A percentile compares a stretch with the other conserved stretches of the same genome.
Evolutionary conservation across 2,888 invertebrate genomes (phyloP).

Genomic region (Chouioia cunea): DNA sequence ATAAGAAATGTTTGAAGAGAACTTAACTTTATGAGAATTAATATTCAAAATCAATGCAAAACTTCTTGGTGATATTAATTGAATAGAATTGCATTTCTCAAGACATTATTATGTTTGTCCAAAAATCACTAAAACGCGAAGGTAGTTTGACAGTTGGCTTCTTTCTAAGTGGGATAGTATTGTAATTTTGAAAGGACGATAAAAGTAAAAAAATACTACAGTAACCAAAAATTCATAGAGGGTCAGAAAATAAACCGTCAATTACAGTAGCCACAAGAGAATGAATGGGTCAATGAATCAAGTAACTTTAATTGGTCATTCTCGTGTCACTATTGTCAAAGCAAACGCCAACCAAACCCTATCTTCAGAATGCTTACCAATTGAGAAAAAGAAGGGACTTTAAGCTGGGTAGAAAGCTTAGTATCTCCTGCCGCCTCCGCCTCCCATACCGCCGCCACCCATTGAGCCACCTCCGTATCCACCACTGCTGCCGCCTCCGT

Average conservation of each 20-base stretch:
- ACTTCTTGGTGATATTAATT: neutral
- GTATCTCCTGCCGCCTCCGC: constrained; percentile 66
- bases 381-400: constrained; percentile 42
- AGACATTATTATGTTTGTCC: neutral
- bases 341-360: too few species aligned
- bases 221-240: constrained; percentile 10
- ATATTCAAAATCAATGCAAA: constrained; percentile 3
- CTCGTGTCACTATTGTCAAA: too few species aligned
- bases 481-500: constrained; percentile 68
- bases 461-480: constrained; percentile 68
- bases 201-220: constrained; percentile 4
- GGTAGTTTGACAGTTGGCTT: constrained; percentile 45
- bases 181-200: constrained; percentile 16
- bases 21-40: constrained; percentile 16
- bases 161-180: constrained; percentile 24
- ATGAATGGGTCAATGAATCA: neutral
- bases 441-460: constrained; percentile 67
- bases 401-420: constrained; percentile 50
- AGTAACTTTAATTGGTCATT: too few species aligned
- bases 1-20: constrained; percentile 19
- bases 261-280: constrained; percentile 13
- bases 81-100: constrained; percentile 1
- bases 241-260: constrained; percentile 20
- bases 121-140: constrained; percentile 14
- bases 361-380: constrained; percentile 58